Evolutionary conservation across 2,113 vertebrate genomes (phyloP).

Genomic region (Arenaria interpres): DNA sequence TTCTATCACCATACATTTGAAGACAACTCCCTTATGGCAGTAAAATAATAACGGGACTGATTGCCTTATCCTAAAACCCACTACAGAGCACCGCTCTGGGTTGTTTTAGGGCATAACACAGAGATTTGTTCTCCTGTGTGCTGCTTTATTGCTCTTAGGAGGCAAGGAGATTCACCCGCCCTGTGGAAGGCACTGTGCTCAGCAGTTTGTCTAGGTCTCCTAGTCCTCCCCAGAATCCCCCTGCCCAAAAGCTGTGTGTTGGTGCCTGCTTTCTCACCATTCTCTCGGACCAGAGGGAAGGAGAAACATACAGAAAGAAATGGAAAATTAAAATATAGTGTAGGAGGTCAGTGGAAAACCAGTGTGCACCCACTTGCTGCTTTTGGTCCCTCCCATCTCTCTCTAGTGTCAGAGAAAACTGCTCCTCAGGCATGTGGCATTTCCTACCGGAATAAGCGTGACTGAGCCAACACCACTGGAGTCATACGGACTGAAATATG

Average conservation of each 20-base stretch:
- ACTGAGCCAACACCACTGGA: not conserved
- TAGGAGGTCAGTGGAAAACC: not conserved
- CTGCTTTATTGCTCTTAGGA: not conserved
- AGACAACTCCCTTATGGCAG: slow-evolving; percentile 4
- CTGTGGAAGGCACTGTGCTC: not conserved
- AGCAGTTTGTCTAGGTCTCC: not conserved
- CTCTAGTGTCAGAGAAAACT: not conserved
- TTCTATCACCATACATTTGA: slow-evolving; percentile 8
- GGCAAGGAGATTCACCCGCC: not conserved
- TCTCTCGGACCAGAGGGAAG: not conserved
- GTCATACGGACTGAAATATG: not conserved
- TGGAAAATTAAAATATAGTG: not conserved
- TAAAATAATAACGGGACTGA: slow-evolving; percentile 13
- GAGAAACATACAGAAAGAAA: not conserved
- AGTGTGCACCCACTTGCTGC: not conserved
- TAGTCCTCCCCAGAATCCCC: not conserved
- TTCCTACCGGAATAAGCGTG: not conserved
- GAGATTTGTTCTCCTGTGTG: not conserved
- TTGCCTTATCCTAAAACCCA: not conserved
- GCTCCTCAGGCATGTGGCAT: not conserved
- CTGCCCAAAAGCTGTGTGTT: not conserved
- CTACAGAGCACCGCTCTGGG: not conserved
- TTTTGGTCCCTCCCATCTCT: not conserved
- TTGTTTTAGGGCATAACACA: not conserved
- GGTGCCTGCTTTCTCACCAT: not conserved